Conservation (phyloP, 2,113 vertebrate species). For the Paedocypris sp. region DNA sequence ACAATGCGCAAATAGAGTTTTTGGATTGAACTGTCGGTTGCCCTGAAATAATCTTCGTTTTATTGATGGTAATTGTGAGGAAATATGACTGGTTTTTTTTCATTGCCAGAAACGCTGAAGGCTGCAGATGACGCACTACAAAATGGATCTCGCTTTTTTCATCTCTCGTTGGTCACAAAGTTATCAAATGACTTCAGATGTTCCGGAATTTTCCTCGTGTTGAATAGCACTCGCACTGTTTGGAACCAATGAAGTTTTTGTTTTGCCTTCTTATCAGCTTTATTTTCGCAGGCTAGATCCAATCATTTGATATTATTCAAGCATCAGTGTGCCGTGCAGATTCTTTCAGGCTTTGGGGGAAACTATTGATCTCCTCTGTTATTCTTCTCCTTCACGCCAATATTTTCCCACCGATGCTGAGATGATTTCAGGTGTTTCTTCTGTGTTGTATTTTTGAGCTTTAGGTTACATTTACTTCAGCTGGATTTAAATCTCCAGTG, state of each 20-base stretch:
- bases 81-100: neutral
- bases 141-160: no score
- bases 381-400: neutral
- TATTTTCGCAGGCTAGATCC: neutral
- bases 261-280: neutral
- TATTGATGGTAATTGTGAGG: no score
- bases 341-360: neutral
- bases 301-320: neutral
- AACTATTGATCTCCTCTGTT: slow-evolving; percentile 7
- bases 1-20: slow-evolving; percentile 51
- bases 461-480: no score
- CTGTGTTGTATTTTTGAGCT: neutral
- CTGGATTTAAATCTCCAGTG: no score
- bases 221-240: no score
- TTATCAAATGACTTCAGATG: no score
- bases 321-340: neutral
- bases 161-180: no score
- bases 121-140: no score
- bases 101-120: no score
- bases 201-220: no score
- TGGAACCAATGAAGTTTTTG: no score
- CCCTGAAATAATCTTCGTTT: slow-evolving; percentile 46
- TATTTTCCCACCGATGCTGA: neutral
- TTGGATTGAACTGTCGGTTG: slow-evolving; percentile 38
- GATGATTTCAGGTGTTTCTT: neutral